phyloP scores from a whole-genome alignment of 2,888 invertebrate genomes.

The Apoderus coryli region DNA sequence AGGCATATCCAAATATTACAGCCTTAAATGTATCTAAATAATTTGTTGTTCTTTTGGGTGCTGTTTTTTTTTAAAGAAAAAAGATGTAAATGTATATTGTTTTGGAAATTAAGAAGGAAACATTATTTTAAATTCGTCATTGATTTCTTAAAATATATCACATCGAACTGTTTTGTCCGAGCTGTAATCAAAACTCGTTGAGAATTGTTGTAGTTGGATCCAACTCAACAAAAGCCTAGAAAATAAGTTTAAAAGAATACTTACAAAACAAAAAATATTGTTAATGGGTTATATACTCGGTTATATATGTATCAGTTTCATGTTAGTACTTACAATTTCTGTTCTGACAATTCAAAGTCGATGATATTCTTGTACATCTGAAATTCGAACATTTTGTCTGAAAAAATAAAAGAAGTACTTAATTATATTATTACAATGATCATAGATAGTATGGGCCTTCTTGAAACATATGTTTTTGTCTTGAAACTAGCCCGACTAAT shows the following conservation, averaged over 20 bases:
- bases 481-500: no score
- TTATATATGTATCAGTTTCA: no score
- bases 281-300: no score
- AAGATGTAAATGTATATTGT: no score
- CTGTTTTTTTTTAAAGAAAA: no score
- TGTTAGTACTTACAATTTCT: conserved; percentile 29
- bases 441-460: background rate
- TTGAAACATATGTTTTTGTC: no score
- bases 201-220: conserved; percentile 26
- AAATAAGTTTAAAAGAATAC: conserved; percentile 19
- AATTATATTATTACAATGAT: conserved; percentile 6
- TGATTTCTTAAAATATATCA: conserved; percentile 17
- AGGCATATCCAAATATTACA: no score
- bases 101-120: no score
- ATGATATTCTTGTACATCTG: conserved; percentile 30
- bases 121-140: no score
- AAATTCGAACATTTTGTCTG: conserved; percentile 32
- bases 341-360: conserved; percentile 29
- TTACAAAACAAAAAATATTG: no score
- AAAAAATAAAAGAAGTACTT: conserved; percentile 19
- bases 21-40: no score
- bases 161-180: conserved; percentile 18
- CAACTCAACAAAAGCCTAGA: conserved; percentile 27
- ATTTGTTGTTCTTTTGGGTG: no score
- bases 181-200: conserved; percentile 22